Evolutionary conservation across 2,888 invertebrate species (phyloP).

Genomic region (Chymomyza amoena): DNA sequence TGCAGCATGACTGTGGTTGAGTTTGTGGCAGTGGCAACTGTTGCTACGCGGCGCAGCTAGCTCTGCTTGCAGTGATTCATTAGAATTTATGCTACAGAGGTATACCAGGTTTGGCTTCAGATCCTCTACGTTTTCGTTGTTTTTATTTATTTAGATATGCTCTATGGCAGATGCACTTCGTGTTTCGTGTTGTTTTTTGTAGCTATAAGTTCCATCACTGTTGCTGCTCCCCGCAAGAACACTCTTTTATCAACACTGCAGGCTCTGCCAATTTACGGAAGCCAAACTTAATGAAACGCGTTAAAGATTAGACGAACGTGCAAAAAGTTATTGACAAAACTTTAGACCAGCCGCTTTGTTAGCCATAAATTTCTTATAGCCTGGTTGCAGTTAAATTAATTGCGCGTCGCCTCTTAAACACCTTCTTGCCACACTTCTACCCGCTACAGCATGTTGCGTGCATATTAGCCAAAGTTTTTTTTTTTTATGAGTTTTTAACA

Average conservation of each 20-base stretch:
- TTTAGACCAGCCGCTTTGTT: constrained; percentile 40
- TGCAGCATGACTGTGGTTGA: not conserved
- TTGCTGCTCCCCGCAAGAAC: not conserved
- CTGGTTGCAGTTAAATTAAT: constrained; percentile 64
- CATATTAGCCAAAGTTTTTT: constrained; percentile 35
- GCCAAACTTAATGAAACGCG: constrained; percentile 68
- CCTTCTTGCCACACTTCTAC: constrained; percentile 36
- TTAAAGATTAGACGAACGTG: constrained; percentile 59
- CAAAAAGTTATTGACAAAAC: constrained; percentile 68
- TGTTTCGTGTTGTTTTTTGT: not conserved
- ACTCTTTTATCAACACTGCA: not conserved
- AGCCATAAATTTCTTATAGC: constrained; percentile 68
- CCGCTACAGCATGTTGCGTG: constrained; percentile 54
- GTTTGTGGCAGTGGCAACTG: not conserved
- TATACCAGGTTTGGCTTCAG: not conserved
- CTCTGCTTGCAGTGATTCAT: constrained; percentile 61
- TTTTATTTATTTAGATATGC: constrained; percentile 69
- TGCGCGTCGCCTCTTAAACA: constrained; percentile 60
- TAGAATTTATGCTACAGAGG: constrained; percentile 61
- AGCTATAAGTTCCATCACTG: constrained; percentile 55
- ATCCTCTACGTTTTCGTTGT: constrained; percentile 49
- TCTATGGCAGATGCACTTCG: constrained; percentile 65
- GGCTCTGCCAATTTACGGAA: too few relatives aligned
- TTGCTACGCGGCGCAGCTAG: constrained; percentile 28
- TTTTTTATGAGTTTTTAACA: constrained; percentile 66